phyloP scores from a whole-genome alignment of 2,797 vertebrate genomes.

The Sebastes diaconus region DNA sequence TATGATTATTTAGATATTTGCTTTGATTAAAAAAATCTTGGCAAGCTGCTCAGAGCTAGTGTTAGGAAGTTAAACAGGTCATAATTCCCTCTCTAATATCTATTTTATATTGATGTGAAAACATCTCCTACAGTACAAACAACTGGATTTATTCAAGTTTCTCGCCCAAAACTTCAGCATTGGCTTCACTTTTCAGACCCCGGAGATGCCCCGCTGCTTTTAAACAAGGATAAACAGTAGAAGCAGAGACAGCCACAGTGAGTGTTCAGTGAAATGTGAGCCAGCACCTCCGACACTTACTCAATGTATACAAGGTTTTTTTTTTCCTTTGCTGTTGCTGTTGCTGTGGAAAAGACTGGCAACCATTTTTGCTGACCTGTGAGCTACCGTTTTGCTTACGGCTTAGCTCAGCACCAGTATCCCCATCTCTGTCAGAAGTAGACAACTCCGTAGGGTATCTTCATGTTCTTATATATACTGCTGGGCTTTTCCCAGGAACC shows the following conservation, averaged over 20 bases:
- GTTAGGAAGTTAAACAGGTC: too few relatives aligned
- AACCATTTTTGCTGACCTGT: background rate
- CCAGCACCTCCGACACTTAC: background rate
- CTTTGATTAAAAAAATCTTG: too few relatives aligned
- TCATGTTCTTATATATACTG: background rate
- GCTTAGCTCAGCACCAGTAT: background rate
- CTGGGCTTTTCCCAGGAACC: background rate
- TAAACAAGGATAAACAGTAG: background rate
- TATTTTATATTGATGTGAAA: too few relatives aligned
- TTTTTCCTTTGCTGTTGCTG: background rate
- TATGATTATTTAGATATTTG: too few relatives aligned
- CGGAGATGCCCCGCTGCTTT: rapidly evolving
- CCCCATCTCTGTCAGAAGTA: background rate
- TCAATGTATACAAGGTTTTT: background rate
- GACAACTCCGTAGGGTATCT: background rate
- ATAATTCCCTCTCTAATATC: too few relatives aligned
- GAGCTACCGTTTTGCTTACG: background rate
- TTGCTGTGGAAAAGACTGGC: background rate
- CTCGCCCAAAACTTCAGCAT: too few relatives aligned
- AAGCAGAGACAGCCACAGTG: background rate
- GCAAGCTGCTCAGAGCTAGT: too few relatives aligned
- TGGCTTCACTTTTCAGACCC: too few relatives aligned
- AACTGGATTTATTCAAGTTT: too few relatives aligned
- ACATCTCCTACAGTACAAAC: too few relatives aligned
- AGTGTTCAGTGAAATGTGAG: background rate